These are phyloP conservation scores for Polypedilum vanderplanki DNA, from an alignment of 1,140 invertebrate species.

Conservation along the genomic window DNA sequence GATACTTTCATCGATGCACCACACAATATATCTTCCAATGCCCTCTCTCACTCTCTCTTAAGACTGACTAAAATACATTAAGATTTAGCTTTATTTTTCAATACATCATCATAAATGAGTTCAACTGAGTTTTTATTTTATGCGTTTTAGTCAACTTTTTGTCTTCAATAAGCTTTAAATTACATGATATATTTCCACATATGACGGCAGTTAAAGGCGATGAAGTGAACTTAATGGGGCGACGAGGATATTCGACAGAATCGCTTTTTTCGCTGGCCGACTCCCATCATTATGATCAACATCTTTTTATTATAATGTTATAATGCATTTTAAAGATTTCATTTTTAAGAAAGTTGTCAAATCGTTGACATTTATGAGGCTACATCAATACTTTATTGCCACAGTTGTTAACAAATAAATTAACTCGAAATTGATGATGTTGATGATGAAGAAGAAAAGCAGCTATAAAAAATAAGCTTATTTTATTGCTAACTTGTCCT, in stretches of 20 bases:
- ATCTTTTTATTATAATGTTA: neutral
- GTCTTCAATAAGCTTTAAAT: too few species aligned
- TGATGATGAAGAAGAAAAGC: neutral
- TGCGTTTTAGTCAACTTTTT: too few species aligned
- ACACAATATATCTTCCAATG: neutral
- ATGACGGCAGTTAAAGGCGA: neutral
- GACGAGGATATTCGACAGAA: neutral
- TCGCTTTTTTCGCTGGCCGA: too few species aligned
- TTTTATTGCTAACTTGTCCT: too few species aligned
- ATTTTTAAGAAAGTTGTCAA: slow-evolving; percentile 25
- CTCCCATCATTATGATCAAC: too few species aligned
- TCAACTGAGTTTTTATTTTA: too few species aligned
- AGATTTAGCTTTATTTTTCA: neutral
- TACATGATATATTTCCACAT: too few species aligned
- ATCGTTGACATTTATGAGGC: slow-evolving; percentile 20
- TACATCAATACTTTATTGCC: slow-evolving; percentile 17
- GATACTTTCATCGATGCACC: neutral
- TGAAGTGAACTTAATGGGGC: neutral
- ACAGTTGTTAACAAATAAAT: slow-evolving; percentile 19
- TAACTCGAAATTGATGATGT: neutral
- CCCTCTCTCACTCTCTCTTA: neutral
- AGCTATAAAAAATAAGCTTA: neutral
- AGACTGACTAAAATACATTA: too few species aligned
- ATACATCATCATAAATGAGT: neutral
- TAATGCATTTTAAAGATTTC: neutral